A percentile compares a stretch with the other conserved stretches of the same genome.
Conservation (phyloP, 1,140 invertebrate species). For the Melipona quadrifasciata region DNA sequence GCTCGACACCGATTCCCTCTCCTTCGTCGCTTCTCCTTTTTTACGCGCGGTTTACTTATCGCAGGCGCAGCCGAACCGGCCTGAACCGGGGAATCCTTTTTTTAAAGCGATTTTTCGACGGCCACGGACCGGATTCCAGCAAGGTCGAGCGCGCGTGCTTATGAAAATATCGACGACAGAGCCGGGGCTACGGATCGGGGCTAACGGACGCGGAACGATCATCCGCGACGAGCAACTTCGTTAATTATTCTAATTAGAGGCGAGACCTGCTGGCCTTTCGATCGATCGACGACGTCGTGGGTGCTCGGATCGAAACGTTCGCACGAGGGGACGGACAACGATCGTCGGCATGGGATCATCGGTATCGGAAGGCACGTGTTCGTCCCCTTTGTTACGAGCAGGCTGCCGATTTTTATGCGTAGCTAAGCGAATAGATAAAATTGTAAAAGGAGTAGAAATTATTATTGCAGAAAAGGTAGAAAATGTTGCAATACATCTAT, state of each 20-base stretch:
- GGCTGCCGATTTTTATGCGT: too few relatives aligned
- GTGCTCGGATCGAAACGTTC: background rate
- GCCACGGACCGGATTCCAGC: constrained; percentile 5
- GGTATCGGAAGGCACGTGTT: too few relatives aligned
- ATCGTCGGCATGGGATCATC: too few relatives aligned
- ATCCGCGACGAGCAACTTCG: constrained; percentile 49
- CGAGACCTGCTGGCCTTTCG: constrained; percentile 41
- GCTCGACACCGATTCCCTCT: constrained; percentile 61
- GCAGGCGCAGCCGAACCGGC: background rate
- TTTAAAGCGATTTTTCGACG: constrained; percentile 47
- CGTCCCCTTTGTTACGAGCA: too few relatives aligned
- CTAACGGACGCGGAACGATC: constrained; percentile 50
- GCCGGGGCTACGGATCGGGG: constrained; percentile 20
- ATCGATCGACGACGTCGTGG: constrained; percentile 1
- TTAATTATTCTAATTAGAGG: constrained; percentile 70
- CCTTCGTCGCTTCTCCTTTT: constrained; percentile 29
- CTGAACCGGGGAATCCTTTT: constrained; percentile 36
- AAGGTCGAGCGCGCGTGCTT: constrained; percentile 27
- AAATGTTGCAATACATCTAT: too few relatives aligned
- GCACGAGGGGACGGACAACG: too few relatives aligned
- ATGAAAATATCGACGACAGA: constrained; percentile 39
- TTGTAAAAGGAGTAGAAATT: too few relatives aligned
- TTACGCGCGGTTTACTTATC: constrained; percentile 42
- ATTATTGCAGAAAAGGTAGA: too few relatives aligned
- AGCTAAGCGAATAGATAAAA: too few relatives aligned